phyloP scores from a whole-genome alignment of 2,888 invertebrate species.

The Caenorhabditis sp. region DNA sequence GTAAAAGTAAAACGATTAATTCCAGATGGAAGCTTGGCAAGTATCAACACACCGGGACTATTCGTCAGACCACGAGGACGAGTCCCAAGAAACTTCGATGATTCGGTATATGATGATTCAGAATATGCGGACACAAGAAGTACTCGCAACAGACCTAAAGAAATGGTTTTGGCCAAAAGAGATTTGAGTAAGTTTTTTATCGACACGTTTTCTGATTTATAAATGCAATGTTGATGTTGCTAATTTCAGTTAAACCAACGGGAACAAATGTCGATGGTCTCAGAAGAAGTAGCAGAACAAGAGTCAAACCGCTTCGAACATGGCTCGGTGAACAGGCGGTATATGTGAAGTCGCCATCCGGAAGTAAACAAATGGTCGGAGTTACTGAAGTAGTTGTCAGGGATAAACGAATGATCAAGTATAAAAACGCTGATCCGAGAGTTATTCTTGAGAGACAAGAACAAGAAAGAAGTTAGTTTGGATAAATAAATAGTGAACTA shows the following conservation, averaged over 20 bases:
- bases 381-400: slow-evolving; percentile 28
- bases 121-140: background rate
- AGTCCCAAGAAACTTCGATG: background rate
- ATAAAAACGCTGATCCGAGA: slow-evolving; percentile 22
- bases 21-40: background rate
- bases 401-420: slow-evolving; percentile 26
- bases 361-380: slow-evolving; percentile 23
- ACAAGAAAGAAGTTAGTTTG: background rate
- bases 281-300: slow-evolving; percentile 20
- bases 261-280: slow-evolving; percentile 4
- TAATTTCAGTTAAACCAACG: slow-evolving; percentile 32
- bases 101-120: background rate
- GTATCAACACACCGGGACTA: slow-evolving; percentile 15
- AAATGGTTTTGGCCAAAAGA: slow-evolving; percentile 16
- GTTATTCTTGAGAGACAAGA: background rate
- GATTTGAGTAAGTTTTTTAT: slow-evolving; percentile 17
- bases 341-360: slow-evolving; percentile 31
- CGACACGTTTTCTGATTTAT: too few relatives aligned
- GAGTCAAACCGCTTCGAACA: slow-evolving; percentile 35
- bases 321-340: slow-evolving; percentile 41
- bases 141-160: background rate
- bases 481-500: too few relatives aligned
- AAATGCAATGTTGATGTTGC: too few relatives aligned
- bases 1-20: too few relatives aligned
- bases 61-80: background rate